Base-by-base conservation (phyloP, 2,797 vertebrate genomes). In the Lindbergichthys nudifrons region DNA sequence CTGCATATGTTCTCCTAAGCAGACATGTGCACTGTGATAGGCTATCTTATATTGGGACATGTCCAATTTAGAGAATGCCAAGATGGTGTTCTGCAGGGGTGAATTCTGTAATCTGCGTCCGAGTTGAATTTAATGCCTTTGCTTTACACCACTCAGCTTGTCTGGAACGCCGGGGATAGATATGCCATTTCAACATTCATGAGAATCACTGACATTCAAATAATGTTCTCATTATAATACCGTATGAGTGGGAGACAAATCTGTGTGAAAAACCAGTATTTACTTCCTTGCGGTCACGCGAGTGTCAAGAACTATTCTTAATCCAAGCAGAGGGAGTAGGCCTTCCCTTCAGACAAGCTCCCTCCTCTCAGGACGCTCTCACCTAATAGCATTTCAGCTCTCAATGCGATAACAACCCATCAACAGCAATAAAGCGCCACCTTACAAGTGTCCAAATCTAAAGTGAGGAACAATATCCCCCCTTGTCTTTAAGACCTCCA, bases 121-220 rank as follows among this genome's bases (percentile, higher is more conserved):
- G 76, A 89, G 89, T 82, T 87, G 92, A 92, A 92, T 93, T 90
- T 90, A 93, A 94, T 92, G 87, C 87, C 90, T 85, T 90, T 80
- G 81, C 87, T 89, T 93, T 91, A 92, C 92, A 81, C 77, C 45
- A 15, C 82, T 30, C 32, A 68, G 82, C 93, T 90, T 94, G 94
- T 94, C 85, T n/a, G 85, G 75, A 87, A 77, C 53, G 83, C 74
- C 56, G 7, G 75, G 21, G 54, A 80, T 68, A 83, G 88, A 91
- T 89, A 88, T 83, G 87, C 87, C 89, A 89, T 94, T 94, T 93
- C 89, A 94, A 92, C 90, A 95, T 95, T 95, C 91, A 95, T 95
- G 92, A 94, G 91, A 93, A 92, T 92, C 92, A 84, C 89, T 94
- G 92, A 92, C 91, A 93, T 93, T 93, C 92, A 93, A 93, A 93